Evolutionary conservation across 2,797 vertebrate genomes (phyloP).

Genomic region (Vireo griseus): DNA sequence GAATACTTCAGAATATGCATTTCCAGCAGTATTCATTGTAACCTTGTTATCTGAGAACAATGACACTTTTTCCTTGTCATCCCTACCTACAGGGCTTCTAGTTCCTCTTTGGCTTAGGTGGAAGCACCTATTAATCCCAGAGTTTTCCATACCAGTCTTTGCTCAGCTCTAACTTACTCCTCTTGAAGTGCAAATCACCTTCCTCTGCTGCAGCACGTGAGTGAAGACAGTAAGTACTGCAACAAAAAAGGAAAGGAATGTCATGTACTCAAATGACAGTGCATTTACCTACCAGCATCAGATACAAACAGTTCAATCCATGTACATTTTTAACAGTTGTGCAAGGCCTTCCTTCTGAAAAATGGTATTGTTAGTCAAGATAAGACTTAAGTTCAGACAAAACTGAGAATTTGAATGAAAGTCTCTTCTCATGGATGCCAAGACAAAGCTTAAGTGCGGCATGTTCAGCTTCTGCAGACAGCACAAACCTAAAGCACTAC

Average conservation of each 20-base stretch:
- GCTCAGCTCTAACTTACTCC: background rate
- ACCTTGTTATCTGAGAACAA: background rate
- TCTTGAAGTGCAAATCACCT: background rate
- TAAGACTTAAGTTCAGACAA: background rate
- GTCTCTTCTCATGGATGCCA: background rate
- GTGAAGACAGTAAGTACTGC: background rate
- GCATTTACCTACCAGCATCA: background rate
- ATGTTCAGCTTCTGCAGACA: background rate
- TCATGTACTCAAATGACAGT: background rate
- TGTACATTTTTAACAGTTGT: background rate
- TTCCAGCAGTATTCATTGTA: background rate
- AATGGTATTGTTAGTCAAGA: background rate
- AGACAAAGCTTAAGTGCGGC: background rate
- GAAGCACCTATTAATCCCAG: background rate
- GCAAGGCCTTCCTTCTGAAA: background rate
- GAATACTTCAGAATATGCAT: background rate
- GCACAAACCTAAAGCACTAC: background rate
- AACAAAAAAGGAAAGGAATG: background rate
- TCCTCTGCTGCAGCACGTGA: slow-evolving; percentile 16
- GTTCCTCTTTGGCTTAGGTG: background rate
- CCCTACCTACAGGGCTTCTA: background rate
- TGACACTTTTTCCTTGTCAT: background rate
- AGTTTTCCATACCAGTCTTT: background rate
- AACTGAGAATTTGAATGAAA: background rate
- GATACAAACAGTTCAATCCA: background rate